Percentiles rank a stretch among this genome's conserved stretches.
These are phyloP conservation scores for Drosophila nebulosa DNA, from an alignment of 1,140 invertebrate genomes.

Conservation along the genomic window DNA sequence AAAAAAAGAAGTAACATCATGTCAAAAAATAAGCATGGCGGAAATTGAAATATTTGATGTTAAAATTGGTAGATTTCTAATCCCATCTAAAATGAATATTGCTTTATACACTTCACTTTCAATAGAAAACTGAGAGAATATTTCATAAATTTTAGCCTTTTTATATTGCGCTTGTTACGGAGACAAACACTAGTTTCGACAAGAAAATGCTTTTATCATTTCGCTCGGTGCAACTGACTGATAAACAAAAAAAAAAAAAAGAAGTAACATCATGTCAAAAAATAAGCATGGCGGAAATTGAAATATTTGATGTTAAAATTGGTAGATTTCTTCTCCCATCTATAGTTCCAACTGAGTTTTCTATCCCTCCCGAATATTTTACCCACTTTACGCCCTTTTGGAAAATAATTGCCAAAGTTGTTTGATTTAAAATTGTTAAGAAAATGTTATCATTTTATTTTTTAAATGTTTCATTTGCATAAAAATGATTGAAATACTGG, in stretches of 20 bases:
- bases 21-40: no score
- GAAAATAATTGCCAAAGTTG: background rate
- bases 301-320: no score
- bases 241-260: background rate
- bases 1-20: background rate
- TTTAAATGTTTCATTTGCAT: slow-evolving; percentile 54
- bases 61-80: no score
- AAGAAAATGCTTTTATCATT: background rate
- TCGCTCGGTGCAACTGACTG: background rate
- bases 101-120: background rate
- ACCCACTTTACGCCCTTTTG: background rate
- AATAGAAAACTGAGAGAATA: background rate
- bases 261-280: background rate
- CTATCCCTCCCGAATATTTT: no score
- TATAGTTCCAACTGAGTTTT: no score
- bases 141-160: background rate
- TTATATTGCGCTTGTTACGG: background rate
- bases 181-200: background rate
- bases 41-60: no score
- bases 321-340: no score
- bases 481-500: slow-evolving; percentile 73
- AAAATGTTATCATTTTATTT: slow-evolving; percentile 58
- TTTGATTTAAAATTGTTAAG: slow-evolving; percentile 50
- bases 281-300: no score
- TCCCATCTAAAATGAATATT: no score